Evolutionary conservation across 1,140 invertebrate genomes (phyloP), one percentile per base, ranked within the genome.

Genomic region (Drosophila lacteicornis): DNA sequence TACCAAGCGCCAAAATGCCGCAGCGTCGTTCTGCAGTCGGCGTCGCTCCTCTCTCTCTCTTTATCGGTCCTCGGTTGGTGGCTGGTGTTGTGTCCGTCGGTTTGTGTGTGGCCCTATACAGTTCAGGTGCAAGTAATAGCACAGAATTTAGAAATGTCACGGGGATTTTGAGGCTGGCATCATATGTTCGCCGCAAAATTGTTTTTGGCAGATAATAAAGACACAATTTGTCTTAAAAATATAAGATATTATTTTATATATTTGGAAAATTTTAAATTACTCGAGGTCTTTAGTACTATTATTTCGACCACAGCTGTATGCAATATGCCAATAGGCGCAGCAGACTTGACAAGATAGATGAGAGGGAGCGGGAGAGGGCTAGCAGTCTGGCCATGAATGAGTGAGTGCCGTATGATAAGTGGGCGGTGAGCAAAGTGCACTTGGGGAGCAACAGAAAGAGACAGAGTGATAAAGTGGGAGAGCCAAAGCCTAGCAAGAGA

Each of bases 331-430:
- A 87, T 87, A 80, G 80, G 80, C 80, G 57, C 73, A 75, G 53
- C 68, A 71, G 68, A 63, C 66, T 68, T 43, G 59, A 15, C 11
- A 22, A 47, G 25, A n/a, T 40, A 4, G 19, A 56, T 56, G 22
- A 53, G n/a, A 19, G 27, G 17, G 19, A 22, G 30, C 40, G 45
- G 30, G 22, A 25, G 45, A 45, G 47, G 47, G 66, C 49, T 61
- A 51, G 19, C 45, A 74, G 84, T 84, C 84, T 84, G 79, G 85
- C 80, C 69, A 88, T 88, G 84, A 88, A 88, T 88, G 84, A 88
- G 74, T 90, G 74, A 88, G 70, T 88, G 80, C 63, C 80, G 67
- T 83, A 47, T 80, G 74, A 84, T 76, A 87, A 84, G 84, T 87
- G 77, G 84, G 84, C 77, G 84, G 80, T 56, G 47, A 80, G 78